These are phyloP conservation scores for Ennomos erosarius DNA, from an alignment of 2,888 invertebrate genomes.

Conservation along the genomic window DNA sequence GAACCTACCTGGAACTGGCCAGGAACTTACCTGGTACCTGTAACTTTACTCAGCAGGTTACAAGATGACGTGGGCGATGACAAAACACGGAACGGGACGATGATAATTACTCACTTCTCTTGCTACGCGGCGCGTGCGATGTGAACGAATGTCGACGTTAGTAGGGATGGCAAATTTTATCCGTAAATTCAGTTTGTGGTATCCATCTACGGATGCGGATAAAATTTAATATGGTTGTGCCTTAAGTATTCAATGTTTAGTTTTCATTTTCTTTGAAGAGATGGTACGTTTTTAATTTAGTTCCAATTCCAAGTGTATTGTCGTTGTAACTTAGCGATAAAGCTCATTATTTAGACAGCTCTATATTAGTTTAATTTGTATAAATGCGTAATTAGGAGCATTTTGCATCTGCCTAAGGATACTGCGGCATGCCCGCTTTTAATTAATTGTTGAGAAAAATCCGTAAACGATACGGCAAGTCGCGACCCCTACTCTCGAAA, in stretches of 20 bases:
- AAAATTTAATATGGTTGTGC: not conserved
- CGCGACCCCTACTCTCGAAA: constrained; percentile 37
- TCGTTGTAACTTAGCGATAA: not conserved
- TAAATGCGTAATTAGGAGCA: not conserved
- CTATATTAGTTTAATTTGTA: not conserved
- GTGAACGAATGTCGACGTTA: constrained; percentile 29
- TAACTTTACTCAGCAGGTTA: not conserved
- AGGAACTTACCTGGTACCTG: too few relatives aligned
- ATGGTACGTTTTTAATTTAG: too few relatives aligned
- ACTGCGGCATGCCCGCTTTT: constrained; percentile 6
- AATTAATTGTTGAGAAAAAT: constrained; percentile 31
- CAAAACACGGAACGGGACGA: constrained; percentile 55
- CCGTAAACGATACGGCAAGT: constrained; percentile 35
- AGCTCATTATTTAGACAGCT: not conserved
- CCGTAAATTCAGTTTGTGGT: not conserved
- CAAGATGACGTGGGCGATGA: constrained; percentile 33
- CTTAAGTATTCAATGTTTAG: not conserved
- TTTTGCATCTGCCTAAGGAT: constrained; percentile 17
- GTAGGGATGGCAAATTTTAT: constrained; percentile 24
- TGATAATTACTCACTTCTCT: constrained; percentile 69
- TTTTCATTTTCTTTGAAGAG: too few relatives aligned
- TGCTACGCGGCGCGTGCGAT: constrained; percentile 59
- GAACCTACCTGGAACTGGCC: not conserved
- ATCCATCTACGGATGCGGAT: not conserved
- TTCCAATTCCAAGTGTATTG: too few relatives aligned